A percentile compares a stretch with the other conserved stretches of the same genome.
phyloP scores from a whole-genome alignment of 2,113 vertebrate species.

The Anarrhichthys ocellatus region DNA sequence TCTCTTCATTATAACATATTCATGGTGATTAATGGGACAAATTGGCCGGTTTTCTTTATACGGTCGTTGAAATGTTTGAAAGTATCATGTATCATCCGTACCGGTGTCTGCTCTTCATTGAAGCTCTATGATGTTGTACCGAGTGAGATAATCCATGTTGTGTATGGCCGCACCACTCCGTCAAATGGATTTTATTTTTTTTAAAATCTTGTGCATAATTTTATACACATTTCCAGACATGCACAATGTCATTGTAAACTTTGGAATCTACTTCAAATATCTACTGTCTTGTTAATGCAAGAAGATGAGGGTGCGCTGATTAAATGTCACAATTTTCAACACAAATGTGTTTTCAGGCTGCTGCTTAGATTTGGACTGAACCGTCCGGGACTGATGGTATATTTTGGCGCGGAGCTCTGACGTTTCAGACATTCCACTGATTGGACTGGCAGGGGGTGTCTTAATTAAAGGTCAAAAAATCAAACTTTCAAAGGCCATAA shows the following conservation, averaged over 20 bases:
- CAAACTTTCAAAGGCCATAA: constrained; percentile 50
- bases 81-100: background rate
- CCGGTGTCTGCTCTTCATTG: background rate
- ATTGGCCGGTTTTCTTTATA: background rate
- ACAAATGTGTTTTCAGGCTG: constrained; percentile 44
- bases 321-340: constrained; percentile 68
- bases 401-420: constrained; percentile 29
- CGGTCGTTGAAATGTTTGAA: background rate
- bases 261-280: background rate
- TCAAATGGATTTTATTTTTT: background rate
- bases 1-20: background rate
- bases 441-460: constrained; percentile 63
- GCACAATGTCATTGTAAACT: background rate
- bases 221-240: background rate
- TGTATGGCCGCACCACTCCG: no score
- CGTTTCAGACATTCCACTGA: constrained; percentile 50
- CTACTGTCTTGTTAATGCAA: background rate
- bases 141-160: background rate
- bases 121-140: background rate
- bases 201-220: background rate
- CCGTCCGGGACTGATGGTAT: constrained; percentile 35
- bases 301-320: constrained; percentile 63
- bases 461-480: constrained; percentile 70
- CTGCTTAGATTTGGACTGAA: constrained; percentile 33
- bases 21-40: background rate